These are phyloP conservation scores for Euura lappo DNA, from an alignment of 1,140 invertebrate species.

Conservation along the genomic window DNA sequence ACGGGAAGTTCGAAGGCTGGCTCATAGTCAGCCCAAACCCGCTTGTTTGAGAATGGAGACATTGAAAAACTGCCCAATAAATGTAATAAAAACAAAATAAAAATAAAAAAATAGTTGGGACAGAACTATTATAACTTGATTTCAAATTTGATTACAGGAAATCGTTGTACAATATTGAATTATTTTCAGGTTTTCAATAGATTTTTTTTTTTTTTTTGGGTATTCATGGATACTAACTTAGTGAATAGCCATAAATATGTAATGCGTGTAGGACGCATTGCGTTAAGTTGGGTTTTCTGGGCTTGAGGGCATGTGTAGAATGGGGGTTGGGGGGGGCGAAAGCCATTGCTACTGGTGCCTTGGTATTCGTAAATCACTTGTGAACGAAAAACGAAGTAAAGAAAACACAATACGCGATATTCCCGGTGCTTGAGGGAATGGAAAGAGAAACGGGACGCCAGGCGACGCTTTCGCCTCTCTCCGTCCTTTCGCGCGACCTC, in stretches of 20 bases:
- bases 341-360: background rate
- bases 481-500: background rate
- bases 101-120: too few species aligned
- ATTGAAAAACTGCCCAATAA: too few species aligned
- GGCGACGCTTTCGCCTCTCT: constrained; percentile 23
- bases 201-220: too few species aligned
- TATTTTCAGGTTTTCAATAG: too few species aligned
- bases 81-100: too few species aligned
- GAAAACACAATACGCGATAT: constrained; percentile 55
- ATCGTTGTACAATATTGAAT: too few species aligned
- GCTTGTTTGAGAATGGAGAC: too few species aligned
- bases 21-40: too few species aligned
- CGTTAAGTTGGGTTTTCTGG: constrained; percentile 1
- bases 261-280: constrained; percentile 51
- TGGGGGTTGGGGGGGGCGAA: background rate
- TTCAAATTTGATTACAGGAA: too few species aligned
- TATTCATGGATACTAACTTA: too few species aligned
- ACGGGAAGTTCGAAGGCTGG: too few species aligned
- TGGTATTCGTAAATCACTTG: background rate
- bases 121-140: too few species aligned
- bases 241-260: constrained; percentile 57
- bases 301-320: constrained; percentile 22
- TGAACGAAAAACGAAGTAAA: constrained; percentile 35
- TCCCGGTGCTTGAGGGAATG: background rate
- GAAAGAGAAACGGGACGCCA: background rate